phyloP scores from a whole-genome alignment of 2,888 invertebrate genomes.

The Eilema caniola region DNA sequence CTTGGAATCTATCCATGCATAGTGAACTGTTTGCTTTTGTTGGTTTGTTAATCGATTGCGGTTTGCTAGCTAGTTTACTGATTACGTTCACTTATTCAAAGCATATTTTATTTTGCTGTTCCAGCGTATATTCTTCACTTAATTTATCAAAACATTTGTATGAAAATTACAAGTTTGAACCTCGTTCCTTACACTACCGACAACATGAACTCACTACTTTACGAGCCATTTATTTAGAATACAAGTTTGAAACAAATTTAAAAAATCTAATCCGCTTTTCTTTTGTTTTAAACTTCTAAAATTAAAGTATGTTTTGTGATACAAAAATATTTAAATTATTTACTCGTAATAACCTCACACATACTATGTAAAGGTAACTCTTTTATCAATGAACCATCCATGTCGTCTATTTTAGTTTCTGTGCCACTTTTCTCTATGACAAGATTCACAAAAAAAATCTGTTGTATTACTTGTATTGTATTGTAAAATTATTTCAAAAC shows the following conservation, averaged over 20 bases:
- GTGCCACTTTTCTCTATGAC: neutral
- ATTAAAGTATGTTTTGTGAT: too few relatives aligned
- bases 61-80: slow-evolving; percentile 6
- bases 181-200: neutral
- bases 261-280: neutral
- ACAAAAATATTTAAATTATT: too few relatives aligned
- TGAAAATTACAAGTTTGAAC: neutral
- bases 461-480: neutral
- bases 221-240: neutral
- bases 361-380: neutral
- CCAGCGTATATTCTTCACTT: neutral
- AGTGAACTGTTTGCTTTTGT: slow-evolving; percentile 29
- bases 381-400: neutral
- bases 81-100: slow-evolving; percentile 7
- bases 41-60: slow-evolving; percentile 17
- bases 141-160: neutral
- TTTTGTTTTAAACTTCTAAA: too few relatives aligned
- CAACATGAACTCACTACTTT: too few relatives aligned
- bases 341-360: neutral
- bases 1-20: slow-evolving; percentile 50
- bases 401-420: neutral
- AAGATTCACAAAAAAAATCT: neutral
- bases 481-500: slow-evolving; percentile 8
- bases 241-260: neutral
- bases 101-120: neutral